These are phyloP conservation scores for Dendroctonus ponderosae DNA, from an alignment of 1,140 invertebrate species.

Conservation along the genomic window DNA sequence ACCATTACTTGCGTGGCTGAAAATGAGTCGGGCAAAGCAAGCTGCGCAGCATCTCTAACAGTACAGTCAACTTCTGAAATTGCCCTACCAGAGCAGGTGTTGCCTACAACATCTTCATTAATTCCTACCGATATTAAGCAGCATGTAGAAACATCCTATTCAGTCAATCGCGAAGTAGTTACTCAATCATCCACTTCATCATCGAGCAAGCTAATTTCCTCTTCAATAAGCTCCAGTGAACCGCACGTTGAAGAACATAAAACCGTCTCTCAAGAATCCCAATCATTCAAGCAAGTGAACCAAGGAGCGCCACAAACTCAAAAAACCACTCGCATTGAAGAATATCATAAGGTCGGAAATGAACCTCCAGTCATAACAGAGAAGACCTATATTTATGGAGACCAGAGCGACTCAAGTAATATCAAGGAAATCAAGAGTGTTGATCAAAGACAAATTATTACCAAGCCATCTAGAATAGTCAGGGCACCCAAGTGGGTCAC, in stretches of 20 bases:
- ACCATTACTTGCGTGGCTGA: constrained; percentile 72
- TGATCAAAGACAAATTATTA: constrained; percentile 33
- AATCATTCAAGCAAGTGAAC: constrained; percentile 49
- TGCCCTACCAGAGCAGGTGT: constrained; percentile 45
- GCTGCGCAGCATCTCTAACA: constrained; percentile 61
- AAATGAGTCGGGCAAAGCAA: constrained; percentile 70
- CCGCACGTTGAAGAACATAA: constrained; percentile 50
- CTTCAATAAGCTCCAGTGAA: constrained; percentile 35
- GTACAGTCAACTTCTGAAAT: constrained; percentile 50
- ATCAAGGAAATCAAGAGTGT: constrained; percentile 32
- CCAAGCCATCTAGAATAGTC: constrained; percentile 57
- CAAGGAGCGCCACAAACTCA: constrained; percentile 46
- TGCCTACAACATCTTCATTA: constrained; percentile 4
- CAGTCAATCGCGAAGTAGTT: constrained; percentile 51
- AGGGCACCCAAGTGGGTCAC: constrained; percentile 67
- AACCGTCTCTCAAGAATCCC: constrained; percentile 45
- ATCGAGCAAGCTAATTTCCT: constrained; percentile 45
- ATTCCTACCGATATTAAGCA: constrained; percentile 30
- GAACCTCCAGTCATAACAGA: constrained; percentile 44
- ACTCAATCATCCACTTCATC: constrained; percentile 50
- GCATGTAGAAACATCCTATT: constrained; percentile 47
- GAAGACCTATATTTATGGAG: constrained; percentile 40
- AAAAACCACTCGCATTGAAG: constrained; percentile 55
- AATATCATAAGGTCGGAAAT: constrained; percentile 54
- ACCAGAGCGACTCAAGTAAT: constrained; percentile 16